Base-by-base conservation (phyloP, 2,113 vertebrate genomes). In the Cottus gobio region DNA sequence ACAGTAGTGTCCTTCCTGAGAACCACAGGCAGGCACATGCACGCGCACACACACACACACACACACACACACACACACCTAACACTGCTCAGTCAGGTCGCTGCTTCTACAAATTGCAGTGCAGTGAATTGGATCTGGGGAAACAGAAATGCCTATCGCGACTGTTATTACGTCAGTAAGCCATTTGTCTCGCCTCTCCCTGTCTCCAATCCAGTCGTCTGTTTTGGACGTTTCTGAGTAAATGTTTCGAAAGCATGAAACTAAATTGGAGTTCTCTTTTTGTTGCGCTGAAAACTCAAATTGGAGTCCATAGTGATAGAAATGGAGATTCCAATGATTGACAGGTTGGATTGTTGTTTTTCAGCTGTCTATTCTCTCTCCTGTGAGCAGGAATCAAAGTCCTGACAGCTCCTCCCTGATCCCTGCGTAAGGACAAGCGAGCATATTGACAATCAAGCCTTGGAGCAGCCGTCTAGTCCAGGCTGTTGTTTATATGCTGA, bases 401-500 rank as follows among this genome's bases (percentile, higher is more conserved):
- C 74, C 74, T 85, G 88, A 85, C 90, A 87, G 85, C 81, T 79
- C 68, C 62, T 62, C 68, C 86, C 83, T 89, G 87, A 89, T 92
- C 78, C 73, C 80, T 85, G 82, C 91, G 93, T 90, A 89, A 87
- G 88, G 77, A 90, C 91, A 81, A 92, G 87, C 44, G 65, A 87
- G 72, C 85, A 86, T 89, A 90, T 90, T 88, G 90, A 90, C 85
- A 88, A 77, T 76, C 61, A 61, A 82, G 87, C 62, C 48, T 79
- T 78, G 66, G 60, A 56, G 68, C 70, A 58, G 58, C 76, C 84
- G 61, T 83, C 71, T 61, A 61, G 76, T 75, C 57, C 70, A 42
- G 56, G 20, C 56, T 86, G 85, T 72, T 86, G 87, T 92, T 90
- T 91, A 89, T 85, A 92, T 92, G 87, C 82, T 91, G 92, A 92